Evolutionary conservation across 2,797 vertebrate species (phyloP).

Genomic region (Oophaga sylvatica): DNA sequence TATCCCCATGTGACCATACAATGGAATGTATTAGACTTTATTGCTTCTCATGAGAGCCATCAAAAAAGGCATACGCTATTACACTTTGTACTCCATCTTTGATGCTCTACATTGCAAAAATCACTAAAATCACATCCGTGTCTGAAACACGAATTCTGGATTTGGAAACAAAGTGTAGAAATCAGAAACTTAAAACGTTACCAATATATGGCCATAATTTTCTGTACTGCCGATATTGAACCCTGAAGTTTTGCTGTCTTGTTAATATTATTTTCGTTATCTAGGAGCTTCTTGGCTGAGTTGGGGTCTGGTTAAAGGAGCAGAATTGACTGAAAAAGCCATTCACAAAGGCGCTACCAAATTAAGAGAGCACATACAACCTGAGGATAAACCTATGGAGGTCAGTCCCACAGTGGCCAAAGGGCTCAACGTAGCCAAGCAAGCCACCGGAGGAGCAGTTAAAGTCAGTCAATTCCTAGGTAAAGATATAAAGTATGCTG

Average conservation of each 20-base stretch:
- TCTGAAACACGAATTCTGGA: neutral
- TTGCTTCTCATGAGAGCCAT: no score
- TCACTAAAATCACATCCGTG: neutral
- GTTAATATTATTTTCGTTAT: constrained; percentile 3
- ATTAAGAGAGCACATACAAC: constrained; percentile 92
- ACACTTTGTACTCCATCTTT: no score
- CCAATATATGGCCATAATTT: neutral
- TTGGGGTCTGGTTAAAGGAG: constrained; percentile 95
- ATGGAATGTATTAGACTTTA: no score
- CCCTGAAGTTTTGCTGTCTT: neutral
- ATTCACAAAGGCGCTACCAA: constrained; percentile 96
- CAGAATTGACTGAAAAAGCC: constrained; percentile 92
- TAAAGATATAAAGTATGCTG: constrained; percentile 67
- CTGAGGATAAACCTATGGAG: constrained; percentile 89
- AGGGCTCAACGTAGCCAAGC: constrained; percentile 92
- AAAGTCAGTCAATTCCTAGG: constrained; percentile 98
- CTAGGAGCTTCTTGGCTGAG: constrained; percentile 96
- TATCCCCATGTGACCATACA: no score
- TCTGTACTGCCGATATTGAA: neutral
- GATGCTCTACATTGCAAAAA: neutral
- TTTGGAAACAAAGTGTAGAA: no score
- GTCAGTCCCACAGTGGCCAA: constrained; percentile 89
- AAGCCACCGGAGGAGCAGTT: constrained; percentile 94
- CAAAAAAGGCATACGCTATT: no score
- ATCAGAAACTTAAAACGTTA: neutral